These are phyloP conservation scores for Grallaria varia DNA, from an alignment of 2,113 vertebrate species.

Conservation along the genomic window DNA sequence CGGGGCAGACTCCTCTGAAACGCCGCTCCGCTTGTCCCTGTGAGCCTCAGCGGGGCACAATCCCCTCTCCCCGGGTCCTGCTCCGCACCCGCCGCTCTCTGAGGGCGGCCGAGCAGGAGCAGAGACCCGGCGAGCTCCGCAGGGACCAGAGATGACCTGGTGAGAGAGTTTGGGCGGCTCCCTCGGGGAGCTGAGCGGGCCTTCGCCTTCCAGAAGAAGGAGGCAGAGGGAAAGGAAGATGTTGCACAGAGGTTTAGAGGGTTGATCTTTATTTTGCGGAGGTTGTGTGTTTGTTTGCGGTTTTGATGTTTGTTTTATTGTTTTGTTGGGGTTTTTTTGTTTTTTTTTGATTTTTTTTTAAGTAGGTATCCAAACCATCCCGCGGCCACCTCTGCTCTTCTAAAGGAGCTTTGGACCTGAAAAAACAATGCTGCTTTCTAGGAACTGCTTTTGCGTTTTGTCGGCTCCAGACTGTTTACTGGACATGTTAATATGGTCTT, in stretches of 20 bases:
- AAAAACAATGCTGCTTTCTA: not conserved
- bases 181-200: accelerated
- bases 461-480: not conserved
- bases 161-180: not conserved
- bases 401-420: not conserved
- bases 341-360: not conserved
- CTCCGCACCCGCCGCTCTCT: accelerated
- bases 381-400: not conserved
- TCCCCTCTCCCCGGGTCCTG: accelerated
- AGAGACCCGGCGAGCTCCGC: not conserved
- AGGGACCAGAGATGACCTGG: accelerated
- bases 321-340: not conserved
- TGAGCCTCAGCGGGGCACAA: accelerated
- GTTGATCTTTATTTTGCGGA: not conserved
- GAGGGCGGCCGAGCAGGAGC: not conserved
- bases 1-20: not conserved
- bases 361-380: not conserved
- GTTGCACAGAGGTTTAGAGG: not conserved
- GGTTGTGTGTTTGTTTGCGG: not conserved
- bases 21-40: accelerated
- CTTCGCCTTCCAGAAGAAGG: not conserved
- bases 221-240: not conserved
- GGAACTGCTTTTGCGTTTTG: not conserved
- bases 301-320: not conserved
- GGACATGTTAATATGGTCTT: accelerated